Conservation (phyloP, 2,797 vertebrate species). For the Tapirus indicus region DNA sequence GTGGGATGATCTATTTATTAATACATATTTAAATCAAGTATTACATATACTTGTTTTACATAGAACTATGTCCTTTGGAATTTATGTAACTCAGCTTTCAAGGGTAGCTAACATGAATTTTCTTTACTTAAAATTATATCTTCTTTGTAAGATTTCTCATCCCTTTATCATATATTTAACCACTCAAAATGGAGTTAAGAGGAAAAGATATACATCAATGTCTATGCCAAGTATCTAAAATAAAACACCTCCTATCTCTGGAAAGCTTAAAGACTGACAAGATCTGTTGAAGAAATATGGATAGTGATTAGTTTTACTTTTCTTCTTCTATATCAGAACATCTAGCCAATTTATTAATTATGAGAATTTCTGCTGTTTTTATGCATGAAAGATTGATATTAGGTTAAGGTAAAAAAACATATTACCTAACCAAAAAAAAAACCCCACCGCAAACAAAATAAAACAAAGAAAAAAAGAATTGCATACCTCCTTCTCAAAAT, state of each 20-base stretch:
- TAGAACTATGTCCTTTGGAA: not conserved
- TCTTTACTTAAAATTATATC: conserved; percentile 14
- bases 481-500: not conserved
- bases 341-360: not conserved
- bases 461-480: not conserved
- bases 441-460: not conserved
- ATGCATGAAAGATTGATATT: not conserved
- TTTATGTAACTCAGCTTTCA: not conserved
- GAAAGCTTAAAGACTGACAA: not conserved
- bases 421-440: not conserved
- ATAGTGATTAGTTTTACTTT: not conserved
- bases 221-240: conserved; percentile 7
- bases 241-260: not conserved
- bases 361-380: not conserved
- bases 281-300: not conserved
- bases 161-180: not conserved
- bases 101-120: not conserved
- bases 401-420: not conserved
- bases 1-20: not conserved
- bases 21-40: conserved; percentile 22
- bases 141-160: not conserved
- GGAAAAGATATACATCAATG: not conserved
- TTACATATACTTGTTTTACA: not conserved
- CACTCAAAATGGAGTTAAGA: not conserved
- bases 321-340: not conserved